phyloP scores from a whole-genome alignment of 2,888 invertebrate genomes.

The Tryphoninae sp. region DNA sequence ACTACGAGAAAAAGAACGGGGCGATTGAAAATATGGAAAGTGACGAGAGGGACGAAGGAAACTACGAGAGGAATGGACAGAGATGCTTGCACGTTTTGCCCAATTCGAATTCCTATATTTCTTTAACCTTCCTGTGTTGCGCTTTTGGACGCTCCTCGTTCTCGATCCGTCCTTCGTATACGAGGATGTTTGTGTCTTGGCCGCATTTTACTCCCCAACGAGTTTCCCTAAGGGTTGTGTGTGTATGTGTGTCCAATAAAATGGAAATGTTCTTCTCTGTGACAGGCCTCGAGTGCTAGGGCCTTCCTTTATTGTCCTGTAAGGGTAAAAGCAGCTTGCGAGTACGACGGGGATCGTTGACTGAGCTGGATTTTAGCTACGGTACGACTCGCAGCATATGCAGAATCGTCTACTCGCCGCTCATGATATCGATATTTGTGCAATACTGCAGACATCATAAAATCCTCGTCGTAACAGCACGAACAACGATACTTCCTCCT shows the following conservation, averaged over 20 bases:
- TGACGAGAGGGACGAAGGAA: not conserved
- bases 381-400: conserved; percentile 5
- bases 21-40: conserved; percentile 42
- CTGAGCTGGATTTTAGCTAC: conserved; percentile 10
- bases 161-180: conserved; percentile 54
- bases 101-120: conserved; percentile 77
- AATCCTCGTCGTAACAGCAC: too few species aligned
- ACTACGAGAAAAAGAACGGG: conserved; percentile 29
- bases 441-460: too few species aligned
- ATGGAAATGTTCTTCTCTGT: conserved; percentile 78
- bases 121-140: conserved; percentile 65
- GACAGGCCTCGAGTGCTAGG: conserved; percentile 67
- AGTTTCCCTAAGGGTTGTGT: not conserved
- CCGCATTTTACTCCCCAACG: conserved; percentile 29
- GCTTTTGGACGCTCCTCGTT: conserved; percentile 69
- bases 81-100: conserved; percentile 74
- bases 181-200: conserved; percentile 12
- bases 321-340: conserved; percentile 66
- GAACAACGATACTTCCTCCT: too few species aligned
- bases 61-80: conserved; percentile 20
- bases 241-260: conserved; percentile 76
- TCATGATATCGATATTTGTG: too few species aligned
- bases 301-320: conserved; percentile 69
- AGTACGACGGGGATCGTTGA: conserved; percentile 41
- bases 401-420: not conserved